Evolutionary conservation across 2,113 vertebrate genomes (phyloP), one percentile per base, ranked within the genome.

Genomic region (Ariopsis seemanni): DNA sequence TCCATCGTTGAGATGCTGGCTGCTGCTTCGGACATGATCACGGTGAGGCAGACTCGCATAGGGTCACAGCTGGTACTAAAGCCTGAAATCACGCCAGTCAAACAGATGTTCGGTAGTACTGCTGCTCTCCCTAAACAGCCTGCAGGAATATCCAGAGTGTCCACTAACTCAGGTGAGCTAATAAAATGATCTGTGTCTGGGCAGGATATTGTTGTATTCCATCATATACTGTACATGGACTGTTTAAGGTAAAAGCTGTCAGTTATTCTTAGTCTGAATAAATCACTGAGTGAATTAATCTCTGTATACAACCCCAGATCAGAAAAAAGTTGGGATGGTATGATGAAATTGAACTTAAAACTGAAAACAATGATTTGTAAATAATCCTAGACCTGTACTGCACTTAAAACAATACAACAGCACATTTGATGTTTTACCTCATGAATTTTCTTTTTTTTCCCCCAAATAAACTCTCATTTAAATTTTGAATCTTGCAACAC

Each of bases 31-130:
- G 96, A 98, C 90, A 67, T 96, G 52, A 65, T 99, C 69, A 10
- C 34, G 0, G 74, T 99, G 74, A 90, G 94, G 53, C 96, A 97
- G 87, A 93, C 95, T 90, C 94, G 93, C 87, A 90, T 91, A 50
- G 97, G 98, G 9, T 96, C 97, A 20, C 89, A 97, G 88, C 62
- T 99, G 83, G 89, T 7, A 1, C 93, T 98, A n/a, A 96, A 93
- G 90, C 89, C 92, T 30, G 12, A 17, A 12, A 2, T 27, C 22
- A 53, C 48, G 5, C 34, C 85, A 57, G 71, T 53, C 48, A 81
- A 30, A 22, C 84, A 20, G 20, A 71, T 22, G 9, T 17, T 11
- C 20, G 30, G 10, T 25, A 27, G 27, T 22, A 27, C 57, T 22
- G 12, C n/a, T 4, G 20, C 25, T 63, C 53, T 18, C 9, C 42